phyloP scores from a whole-genome alignment of 2,888 invertebrate species.

The Myopa tessellatipennis region DNA sequence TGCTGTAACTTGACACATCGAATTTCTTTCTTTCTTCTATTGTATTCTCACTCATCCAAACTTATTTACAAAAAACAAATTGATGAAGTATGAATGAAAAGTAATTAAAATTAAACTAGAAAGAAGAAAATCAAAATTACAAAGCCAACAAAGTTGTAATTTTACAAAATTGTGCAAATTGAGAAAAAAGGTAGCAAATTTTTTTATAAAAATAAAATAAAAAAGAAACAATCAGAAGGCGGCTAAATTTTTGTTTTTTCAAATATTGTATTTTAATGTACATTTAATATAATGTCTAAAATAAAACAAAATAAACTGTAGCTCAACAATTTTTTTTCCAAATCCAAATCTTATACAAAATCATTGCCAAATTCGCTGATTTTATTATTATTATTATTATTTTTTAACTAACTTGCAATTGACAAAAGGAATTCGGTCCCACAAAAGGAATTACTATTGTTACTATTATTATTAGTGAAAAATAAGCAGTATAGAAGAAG shows the following conservation, averaged over 20 bases:
- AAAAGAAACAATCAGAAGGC: conserved; percentile 14
- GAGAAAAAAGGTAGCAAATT: conserved; percentile 27
- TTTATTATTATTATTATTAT: conserved; percentile 39
- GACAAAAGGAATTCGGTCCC: conserved; percentile 35
- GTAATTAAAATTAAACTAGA: too few relatives aligned
- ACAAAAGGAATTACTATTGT: conserved; percentile 15
- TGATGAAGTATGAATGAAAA: conserved; percentile 40
- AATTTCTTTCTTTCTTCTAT: conserved; percentile 33
- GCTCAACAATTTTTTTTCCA: conserved; percentile 66
- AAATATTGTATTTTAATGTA: conserved; percentile 38
- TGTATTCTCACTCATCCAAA: conserved; percentile 29
- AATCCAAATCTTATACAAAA: conserved; percentile 42
- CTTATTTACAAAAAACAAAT: conserved; percentile 23
- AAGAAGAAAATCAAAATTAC: conserved; percentile 30
- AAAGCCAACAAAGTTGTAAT: conserved; percentile 27
- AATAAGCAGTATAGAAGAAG: neutral
- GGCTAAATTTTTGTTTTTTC: too few relatives aligned
- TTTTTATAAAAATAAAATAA: conserved; percentile 40
- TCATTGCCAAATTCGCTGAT: conserved; percentile 53
- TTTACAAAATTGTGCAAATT: conserved; percentile 34
- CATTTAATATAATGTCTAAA: too few relatives aligned
- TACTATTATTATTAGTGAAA: conserved; percentile 14
- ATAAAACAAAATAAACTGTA: conserved; percentile 59
- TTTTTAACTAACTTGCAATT: conserved; percentile 33
- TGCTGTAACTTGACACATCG: conserved; percentile 50